Evolutionary conservation across 2,888 invertebrate genomes (phyloP), one percentile per base, ranked within the genome.

Genomic region (Hemistola chrysoprasaria): DNA sequence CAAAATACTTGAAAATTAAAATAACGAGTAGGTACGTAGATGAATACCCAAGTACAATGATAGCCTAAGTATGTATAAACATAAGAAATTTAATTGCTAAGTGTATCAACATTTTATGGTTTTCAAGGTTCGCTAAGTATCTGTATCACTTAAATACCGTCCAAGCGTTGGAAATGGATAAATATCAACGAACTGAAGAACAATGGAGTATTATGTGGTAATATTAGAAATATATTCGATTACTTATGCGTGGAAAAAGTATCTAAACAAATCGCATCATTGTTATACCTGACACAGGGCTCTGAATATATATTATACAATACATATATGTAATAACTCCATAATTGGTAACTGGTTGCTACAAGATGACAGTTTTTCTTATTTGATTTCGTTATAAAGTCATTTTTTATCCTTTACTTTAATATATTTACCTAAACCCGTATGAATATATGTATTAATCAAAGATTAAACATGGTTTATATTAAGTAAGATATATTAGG

Each of bases 141-240:
- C 71, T 80, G 73, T 83, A 78, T 77, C 81, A 78, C 74, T 77
- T 76, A 74, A 73, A 75, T 71, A 71, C 68, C 76, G 75, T 71
- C 78, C 80, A 73, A 77, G 69, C 79, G 71, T 74, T 79, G 76
- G 65, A 79, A 81, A 81, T 79, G 72, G 75, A 85, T 80, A 80
- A 85, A 85, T 82, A 86, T 81, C 81, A 80, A 73, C 76, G 75
- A 76, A 76, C 78, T 71, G 67, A 69, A 79, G 86, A 87, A 87
- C 87, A 87, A 87, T 87, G 79, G 87, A 69, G 86, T 81, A 87
- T 87, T 87, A 87, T 87, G 87, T 87, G 87, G 84, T 86, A 87
- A 87, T 87, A 85, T 81, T 85, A 82, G 78, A 86, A 85, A 87
- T 86, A 84, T 84, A 87, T 87, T 80, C 83, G 72, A 81, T 82